phyloP scores from a whole-genome alignment of 2,888 invertebrate genomes.

The Cistogaster globosa region DNA sequence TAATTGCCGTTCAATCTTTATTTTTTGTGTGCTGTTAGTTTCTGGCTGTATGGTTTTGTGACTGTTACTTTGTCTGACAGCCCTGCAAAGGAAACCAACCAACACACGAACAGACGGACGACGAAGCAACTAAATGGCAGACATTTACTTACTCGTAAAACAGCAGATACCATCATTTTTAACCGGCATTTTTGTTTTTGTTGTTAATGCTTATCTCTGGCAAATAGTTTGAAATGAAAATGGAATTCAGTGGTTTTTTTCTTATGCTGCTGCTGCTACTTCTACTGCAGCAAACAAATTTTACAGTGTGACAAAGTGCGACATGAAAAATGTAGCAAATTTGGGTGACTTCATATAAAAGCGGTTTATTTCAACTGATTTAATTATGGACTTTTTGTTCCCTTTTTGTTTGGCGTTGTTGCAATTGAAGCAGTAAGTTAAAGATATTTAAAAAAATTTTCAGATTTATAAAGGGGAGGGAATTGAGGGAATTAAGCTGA shows the following conservation, averaged over 20 bases:
- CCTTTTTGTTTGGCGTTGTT: not conserved
- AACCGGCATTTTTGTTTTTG: slow-evolving; percentile 54
- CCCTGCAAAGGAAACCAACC: not conserved
- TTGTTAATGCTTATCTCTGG: slow-evolving; percentile 51
- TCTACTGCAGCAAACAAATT: not conserved
- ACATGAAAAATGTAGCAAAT: not conserved
- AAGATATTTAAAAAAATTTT: no score
- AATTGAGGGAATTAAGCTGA: no score
- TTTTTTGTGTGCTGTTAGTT: slow-evolving; percentile 58
- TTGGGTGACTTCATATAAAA: slow-evolving; percentile 14
- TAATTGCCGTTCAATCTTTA: slow-evolving; percentile 40
- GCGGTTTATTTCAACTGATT: slow-evolving; percentile 4
- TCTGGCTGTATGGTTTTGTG: slow-evolving; percentile 66
- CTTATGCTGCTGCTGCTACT: not conserved
- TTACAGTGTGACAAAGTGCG: slow-evolving; percentile 17
- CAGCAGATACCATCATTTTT: slow-evolving; percentile 59
- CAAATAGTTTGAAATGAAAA: slow-evolving; percentile 61
- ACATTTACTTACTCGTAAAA: slow-evolving; percentile 35
- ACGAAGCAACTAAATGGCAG: not conserved
- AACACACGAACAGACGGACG: no score
- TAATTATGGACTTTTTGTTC: not conserved
- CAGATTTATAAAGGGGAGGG: no score
- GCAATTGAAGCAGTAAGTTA: no score
- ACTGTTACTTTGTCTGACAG: slow-evolving; percentile 65
- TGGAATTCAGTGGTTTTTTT: slow-evolving; percentile 40